Conservation (phyloP, 2,888 invertebrate genomes). For the Philhelius pedissequus region DNA sequence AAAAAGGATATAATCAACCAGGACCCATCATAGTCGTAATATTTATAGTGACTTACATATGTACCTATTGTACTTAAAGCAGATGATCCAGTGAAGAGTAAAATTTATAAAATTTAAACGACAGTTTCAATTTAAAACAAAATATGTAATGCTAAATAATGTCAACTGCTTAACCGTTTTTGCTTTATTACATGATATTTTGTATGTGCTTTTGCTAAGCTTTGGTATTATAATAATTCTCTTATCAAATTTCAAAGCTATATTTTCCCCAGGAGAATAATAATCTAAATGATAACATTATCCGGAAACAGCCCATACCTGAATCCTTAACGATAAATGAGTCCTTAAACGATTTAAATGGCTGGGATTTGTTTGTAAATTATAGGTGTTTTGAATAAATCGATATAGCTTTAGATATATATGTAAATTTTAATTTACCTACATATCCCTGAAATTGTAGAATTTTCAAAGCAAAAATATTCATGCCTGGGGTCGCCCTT, state of each 20-base stretch:
- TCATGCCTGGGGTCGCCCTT: no score
- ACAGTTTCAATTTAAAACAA: no score
- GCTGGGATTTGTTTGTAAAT: not conserved
- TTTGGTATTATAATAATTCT: not conserved
- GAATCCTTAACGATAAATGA: not conserved
- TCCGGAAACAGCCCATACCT: not conserved
- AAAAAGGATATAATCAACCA: no score
- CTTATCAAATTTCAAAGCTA: not conserved
- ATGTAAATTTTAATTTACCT: not conserved
- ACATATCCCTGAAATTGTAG: no score
- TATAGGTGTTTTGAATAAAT: not conserved
- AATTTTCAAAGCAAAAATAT: not conserved
- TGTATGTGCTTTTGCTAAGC: not conserved
- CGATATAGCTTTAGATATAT: not conserved
- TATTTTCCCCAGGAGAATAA: not conserved
- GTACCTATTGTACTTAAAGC: no score
- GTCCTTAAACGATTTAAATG: conserved; percentile 17
- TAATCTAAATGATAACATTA: conserved; percentile 9
- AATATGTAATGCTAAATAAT: no score
- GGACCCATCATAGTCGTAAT: no score
- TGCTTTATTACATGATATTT: not conserved
- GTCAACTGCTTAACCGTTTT: conserved; percentile 3
- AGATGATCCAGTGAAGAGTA: no score
- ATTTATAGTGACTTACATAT: no score
- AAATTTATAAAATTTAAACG: no score